A percentile compares a stretch with the other conserved stretches of the same genome.
Conservation (phyloP, 2,797 vertebrate species). For the Pantherophis alleghaniensis region DNA sequence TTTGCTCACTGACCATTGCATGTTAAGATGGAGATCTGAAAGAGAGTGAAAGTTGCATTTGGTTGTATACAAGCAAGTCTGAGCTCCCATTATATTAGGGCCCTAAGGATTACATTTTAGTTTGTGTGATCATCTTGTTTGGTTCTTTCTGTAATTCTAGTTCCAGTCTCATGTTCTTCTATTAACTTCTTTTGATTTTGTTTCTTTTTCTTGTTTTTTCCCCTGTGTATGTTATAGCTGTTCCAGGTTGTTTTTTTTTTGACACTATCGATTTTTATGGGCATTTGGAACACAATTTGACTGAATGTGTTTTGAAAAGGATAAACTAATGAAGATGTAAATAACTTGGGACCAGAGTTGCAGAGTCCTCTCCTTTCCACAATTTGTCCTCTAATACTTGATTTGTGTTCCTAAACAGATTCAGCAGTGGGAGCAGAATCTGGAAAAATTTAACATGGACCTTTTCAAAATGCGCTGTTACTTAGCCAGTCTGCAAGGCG, state of each 20-base stretch:
- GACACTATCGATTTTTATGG: not conserved
- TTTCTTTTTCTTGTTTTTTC: too few relatives aligned
- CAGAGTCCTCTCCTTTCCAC: slow-evolving; percentile 8
- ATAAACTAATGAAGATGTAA: slow-evolving; percentile 53
- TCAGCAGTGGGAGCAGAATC: slow-evolving; percentile 96
- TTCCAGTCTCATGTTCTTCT: too few relatives aligned
- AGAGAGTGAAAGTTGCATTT: not conserved
- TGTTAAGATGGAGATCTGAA: not conserved
- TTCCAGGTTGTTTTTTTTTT: not conserved
- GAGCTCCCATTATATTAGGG: not conserved
- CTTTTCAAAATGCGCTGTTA: slow-evolving; percentile 94
- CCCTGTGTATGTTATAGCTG: too few relatives aligned
- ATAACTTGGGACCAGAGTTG: slow-evolving; percentile 40
- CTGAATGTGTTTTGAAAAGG: slow-evolving; percentile 34
- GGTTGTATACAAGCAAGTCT: not conserved
- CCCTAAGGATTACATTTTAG: not conserved
- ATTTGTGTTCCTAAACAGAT: slow-evolving; percentile 75
- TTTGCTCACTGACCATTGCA: not conserved
- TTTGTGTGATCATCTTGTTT: not conserved
- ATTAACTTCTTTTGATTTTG: too few relatives aligned
- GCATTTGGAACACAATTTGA: slow-evolving; percentile 33
- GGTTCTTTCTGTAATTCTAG: too few relatives aligned
- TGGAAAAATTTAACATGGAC: slow-evolving; percentile 94
- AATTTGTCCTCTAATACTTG: slow-evolving; percentile 34
- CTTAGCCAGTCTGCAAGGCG: slow-evolving; percentile 90